phyloP scores from a whole-genome alignment of 2,888 invertebrate genomes.

The Gandaritis pyraliata region DNA sequence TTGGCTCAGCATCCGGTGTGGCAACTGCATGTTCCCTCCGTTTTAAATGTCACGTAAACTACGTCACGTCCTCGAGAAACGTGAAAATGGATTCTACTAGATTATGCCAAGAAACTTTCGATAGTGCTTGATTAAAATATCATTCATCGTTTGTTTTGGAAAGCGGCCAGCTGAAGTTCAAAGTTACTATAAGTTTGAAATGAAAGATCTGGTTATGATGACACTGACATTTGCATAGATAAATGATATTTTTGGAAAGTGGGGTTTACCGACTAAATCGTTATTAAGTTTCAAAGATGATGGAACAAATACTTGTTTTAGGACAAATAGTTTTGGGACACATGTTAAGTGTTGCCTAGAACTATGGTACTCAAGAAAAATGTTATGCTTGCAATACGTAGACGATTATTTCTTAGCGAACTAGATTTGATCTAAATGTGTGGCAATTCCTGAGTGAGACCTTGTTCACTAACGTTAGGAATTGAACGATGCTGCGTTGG shows the following conservation, averaged over 20 bases:
- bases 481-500: too few species aligned
- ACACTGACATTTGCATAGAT: neutral
- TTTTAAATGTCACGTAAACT: too few species aligned
- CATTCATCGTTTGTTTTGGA: conserved; percentile 26
- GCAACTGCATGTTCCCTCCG: too few species aligned
- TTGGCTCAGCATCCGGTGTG: too few species aligned
- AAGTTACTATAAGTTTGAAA: conserved; percentile 15
- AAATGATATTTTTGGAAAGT: too few species aligned
- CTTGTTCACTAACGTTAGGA: too few species aligned
- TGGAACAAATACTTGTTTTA: too few species aligned
- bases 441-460: conserved; percentile 2
- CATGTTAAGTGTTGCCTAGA: too few species aligned
- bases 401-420: neutral
- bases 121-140: conserved; percentile 21
- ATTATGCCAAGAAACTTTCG: conserved; percentile 2
- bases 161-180: conserved; percentile 20
- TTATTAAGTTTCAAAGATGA: too few species aligned
- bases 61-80: too few species aligned
- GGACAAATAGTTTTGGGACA: too few species aligned
- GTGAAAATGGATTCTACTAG: neutral
- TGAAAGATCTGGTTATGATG: neutral
- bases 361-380: neutral
- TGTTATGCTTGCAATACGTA: neutral
- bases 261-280: too few species aligned
- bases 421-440: conserved; percentile 1